A percentile compares a stretch with the other conserved stretches of the same genome.
These are phyloP conservation scores for Acinonyx jubatus DNA, from an alignment of 2,113 vertebrate species.

Conservation along the genomic window DNA sequence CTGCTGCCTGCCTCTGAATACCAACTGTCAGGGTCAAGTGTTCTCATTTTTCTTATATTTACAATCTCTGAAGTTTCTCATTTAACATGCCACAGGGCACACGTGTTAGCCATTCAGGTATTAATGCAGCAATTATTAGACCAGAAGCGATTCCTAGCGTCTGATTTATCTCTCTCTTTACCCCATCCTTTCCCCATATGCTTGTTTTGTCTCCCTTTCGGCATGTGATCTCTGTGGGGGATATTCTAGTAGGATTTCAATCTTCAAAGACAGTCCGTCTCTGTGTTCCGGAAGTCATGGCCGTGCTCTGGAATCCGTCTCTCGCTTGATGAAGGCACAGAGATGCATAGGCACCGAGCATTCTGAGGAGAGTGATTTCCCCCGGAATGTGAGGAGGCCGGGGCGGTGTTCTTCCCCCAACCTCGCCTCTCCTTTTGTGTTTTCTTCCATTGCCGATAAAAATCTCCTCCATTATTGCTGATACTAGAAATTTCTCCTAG, in stretches of 20 bases:
- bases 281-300: not conserved
- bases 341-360: not conserved
- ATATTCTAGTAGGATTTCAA: slow-evolving; percentile 54
- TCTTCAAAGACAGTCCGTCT: slow-evolving; percentile 26
- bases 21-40: slow-evolving; percentile 68
- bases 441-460: not conserved
- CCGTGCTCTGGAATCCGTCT: not conserved
- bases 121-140: slow-evolving; percentile 65
- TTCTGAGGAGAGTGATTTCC: not conserved
- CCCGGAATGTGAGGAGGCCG: not conserved
- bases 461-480: not conserved
- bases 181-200: not conserved
- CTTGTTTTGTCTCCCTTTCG: slow-evolving; percentile 49
- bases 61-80: slow-evolving; percentile 74
- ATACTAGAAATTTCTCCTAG: not conserved
- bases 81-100: slow-evolving; percentile 31
- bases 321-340: not conserved
- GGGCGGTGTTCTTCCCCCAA: not conserved
- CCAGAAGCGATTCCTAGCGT: slow-evolving; percentile 45
- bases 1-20: slow-evolving; percentile 68
- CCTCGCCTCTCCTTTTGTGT: not conserved
- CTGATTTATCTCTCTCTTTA: slow-evolving; percentile 41
- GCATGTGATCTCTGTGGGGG: slow-evolving; percentile 60
- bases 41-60: slow-evolving; percentile 76
- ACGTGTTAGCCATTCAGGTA: slow-evolving; percentile 58